Base-by-base conservation (phyloP, 1,140 invertebrate genomes). In the Laodelphax striatellus region DNA sequence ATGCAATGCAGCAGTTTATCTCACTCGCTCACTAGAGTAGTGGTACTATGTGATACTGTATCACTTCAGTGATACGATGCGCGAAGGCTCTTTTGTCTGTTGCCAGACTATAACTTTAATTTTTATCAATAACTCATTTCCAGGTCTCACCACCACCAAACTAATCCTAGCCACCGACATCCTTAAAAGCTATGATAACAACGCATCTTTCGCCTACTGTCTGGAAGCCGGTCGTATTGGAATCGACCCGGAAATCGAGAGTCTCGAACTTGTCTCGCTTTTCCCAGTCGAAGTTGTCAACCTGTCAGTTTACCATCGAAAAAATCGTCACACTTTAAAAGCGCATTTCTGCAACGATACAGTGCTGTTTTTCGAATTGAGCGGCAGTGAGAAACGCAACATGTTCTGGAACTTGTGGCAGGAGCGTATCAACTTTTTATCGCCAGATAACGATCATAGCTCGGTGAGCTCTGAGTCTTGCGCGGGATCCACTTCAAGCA, bases 241-340 rank as follows among this genome's bases (percentile, higher is more conserved):
- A 9, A 56, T 77, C 5, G 80, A 82, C 68, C 75, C 76, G 2
- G 77, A 77, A 56, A 77, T 78, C 46, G 79, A 80, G 67, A 76
- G 69, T 10, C 76, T 82, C 54, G 78, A 82, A 68, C 68, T 83
- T 8, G 68, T 80, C n/a, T 78, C 76, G 0, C 65, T 82, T 22
- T 79, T 79, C 69, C 80, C 81, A 9, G 64, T 83, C 14, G 75
- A 80, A 43, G 77, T 71, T 21, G 70, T 82, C 0, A 76, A 71
- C 65, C 67, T 84, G 17, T 79, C 75, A 61, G 67, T 83, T n/a
- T 83, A 80, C 67, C 73, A 75, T 55, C 70, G 73, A 56, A 75
- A 72, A 61, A 71, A 65, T 38, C 69, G 76, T 44, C 75, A 77
- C 67, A 75, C 76, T 4, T 56, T 84, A 11, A 83, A 84, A 70